phyloP scores from a whole-genome alignment of 92 coral and sea anemone genomes.

The Paragorgia papillata region DNA sequence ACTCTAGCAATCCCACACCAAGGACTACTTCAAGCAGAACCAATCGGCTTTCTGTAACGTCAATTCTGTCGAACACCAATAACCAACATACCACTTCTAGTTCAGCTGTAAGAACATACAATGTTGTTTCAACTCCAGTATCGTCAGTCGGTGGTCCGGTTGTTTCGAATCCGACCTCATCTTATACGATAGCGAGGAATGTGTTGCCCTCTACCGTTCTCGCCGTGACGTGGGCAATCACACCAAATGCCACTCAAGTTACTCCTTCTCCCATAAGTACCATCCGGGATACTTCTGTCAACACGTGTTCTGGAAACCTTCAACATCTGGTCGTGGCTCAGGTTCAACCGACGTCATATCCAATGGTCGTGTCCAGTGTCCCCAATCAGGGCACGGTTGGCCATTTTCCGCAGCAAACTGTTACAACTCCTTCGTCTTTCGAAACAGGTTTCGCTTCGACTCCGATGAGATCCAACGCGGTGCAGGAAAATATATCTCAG shows the following conservation, averaged over 20 bases:
- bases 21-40: conserved; percentile 7
- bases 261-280: not conserved
- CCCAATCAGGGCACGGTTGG: not conserved
- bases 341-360: conserved; percentile 7
- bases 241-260: not conserved
- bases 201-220: conserved; percentile 13
- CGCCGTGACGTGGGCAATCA: not conserved
- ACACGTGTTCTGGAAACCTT: not conserved
- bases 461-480: conserved; percentile 17
- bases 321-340: conserved; percentile 24
- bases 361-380: conserved; percentile 10
- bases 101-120: conserved; percentile 3
- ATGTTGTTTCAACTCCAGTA: conserved; percentile 6
- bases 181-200: conserved; percentile 7
- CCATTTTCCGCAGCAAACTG: conserved; percentile 17
- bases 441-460: conserved; percentile 21
- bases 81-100: conserved; percentile 20
- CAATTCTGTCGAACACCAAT: conserved; percentile 21
- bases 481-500: conserved; percentile 39
- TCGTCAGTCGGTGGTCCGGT: not conserved
- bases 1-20: not conserved
- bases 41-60: conserved; percentile 33
- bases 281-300: not conserved
- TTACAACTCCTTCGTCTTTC: conserved; percentile 16
- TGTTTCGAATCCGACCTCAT: conserved; percentile 17